These are phyloP conservation scores for Ceratosolen fusciceps DNA, from an alignment of 1,140 invertebrate species.

Conservation along the genomic window DNA sequence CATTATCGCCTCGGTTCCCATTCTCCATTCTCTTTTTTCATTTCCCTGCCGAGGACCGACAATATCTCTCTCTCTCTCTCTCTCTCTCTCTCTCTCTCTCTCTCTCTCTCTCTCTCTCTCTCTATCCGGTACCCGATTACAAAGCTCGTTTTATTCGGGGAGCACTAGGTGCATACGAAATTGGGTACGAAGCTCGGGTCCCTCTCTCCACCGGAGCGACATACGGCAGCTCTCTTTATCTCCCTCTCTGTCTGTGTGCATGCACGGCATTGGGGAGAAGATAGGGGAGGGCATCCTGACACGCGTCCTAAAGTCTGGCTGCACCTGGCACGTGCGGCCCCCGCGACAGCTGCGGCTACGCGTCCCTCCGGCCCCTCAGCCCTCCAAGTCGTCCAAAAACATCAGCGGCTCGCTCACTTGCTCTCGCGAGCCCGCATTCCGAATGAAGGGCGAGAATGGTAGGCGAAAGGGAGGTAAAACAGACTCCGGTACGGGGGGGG, in stretches of 20 bases:
- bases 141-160: neutral
- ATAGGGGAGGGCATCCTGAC: neutral
- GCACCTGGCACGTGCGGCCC: slow-evolving; percentile 41
- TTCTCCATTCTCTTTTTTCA: neutral
- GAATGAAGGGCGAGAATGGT: neutral
- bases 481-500: neutral
- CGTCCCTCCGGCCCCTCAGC: neutral
- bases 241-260: no score
- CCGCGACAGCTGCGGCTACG: slow-evolving; percentile 24
- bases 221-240: no score
- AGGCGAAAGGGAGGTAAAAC: no score
- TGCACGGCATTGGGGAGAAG: neutral
- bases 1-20: neutral
- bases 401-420: neutral
- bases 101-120: no score
- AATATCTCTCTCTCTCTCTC: no score
- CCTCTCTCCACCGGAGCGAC: neutral
- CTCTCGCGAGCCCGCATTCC: neutral
- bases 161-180: neutral
- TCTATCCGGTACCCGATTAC: neutral
- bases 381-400: neutral
- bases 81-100: no score
- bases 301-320: neutral
- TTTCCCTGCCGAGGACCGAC: no score
- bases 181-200: neutral